Conservation (phyloP, 2,113 vertebrate genomes). For the Clinocottus analis region DNA sequence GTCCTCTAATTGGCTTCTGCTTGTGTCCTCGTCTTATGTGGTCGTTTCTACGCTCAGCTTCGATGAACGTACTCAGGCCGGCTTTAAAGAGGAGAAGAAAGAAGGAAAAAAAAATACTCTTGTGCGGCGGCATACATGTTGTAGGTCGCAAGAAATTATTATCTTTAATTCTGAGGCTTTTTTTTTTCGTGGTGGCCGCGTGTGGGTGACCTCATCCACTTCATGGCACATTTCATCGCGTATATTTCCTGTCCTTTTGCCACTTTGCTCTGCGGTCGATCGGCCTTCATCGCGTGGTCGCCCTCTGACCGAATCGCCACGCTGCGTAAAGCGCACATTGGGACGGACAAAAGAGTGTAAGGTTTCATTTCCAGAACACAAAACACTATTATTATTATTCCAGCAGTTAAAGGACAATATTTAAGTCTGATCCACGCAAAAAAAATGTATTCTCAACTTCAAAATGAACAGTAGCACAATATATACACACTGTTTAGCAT, state of each 20-base stretch:
- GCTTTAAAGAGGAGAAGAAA: slow-evolving; percentile 2
- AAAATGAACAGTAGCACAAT: not conserved
- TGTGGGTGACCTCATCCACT: slow-evolving; percentile 72
- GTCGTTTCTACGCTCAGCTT: slow-evolving; percentile 62
- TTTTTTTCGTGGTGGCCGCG: slow-evolving; percentile 50
- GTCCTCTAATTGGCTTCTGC: slow-evolving; percentile 77
- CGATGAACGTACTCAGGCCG: slow-evolving; percentile 64
- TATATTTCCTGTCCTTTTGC: slow-evolving; percentile 77
- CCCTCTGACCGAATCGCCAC: slow-evolving; percentile 74
- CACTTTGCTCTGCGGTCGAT: slow-evolving; percentile 78
- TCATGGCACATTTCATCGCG: slow-evolving; percentile 71
- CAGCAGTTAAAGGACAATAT: not conserved
- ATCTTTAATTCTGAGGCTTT: slow-evolving; percentile 72
- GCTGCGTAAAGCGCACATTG: slow-evolving; percentile 70
- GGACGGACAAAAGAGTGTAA: slow-evolving; percentile 61
- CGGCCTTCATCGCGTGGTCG: slow-evolving; percentile 78
- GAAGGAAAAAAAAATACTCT: slow-evolving; percentile 16
- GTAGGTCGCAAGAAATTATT: slow-evolving; percentile 71
- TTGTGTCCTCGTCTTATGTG: slow-evolving; percentile 80
- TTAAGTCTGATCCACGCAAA: not conserved
- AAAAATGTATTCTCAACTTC: not conserved
- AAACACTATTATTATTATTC: not conserved
- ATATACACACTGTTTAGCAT: no score
- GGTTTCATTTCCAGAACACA: no score
- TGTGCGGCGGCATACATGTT: slow-evolving; percentile 51